Evolutionary conservation across 2,888 invertebrate genomes (phyloP), one percentile per base, ranked within the genome.

Genomic region (Rambutsinella grinnellia): DNA sequence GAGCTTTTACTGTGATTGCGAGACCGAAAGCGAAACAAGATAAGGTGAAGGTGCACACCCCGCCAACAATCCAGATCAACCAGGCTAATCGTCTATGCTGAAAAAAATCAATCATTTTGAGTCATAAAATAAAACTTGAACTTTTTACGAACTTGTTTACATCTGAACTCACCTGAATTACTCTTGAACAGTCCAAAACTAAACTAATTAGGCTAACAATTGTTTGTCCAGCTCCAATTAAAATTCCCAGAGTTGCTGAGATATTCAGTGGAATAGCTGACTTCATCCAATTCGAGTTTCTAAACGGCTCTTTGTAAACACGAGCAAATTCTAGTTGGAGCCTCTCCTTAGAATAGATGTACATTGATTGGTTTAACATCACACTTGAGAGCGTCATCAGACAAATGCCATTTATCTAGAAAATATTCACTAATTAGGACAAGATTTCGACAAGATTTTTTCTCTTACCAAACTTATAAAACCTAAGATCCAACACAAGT

Each of bases 241-340:
- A 26, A 28, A 77, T 77, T 3, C 71, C 72, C 13, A 67, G 46
- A 17, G 49, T 26, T 5, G 71, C 6, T 19, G 71, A 15, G 6
- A 77, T 54, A 17, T 72, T 54, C 49, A 60, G 26, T 13, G 77
- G 67, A 57, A 77, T 46, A 3, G 77, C 71, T 15, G 77, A 77
- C 46, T 77, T 72, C 71, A 67, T 72, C 77, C 77, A 77, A 36
- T 77, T 77, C 2, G 54, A 47, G n/a, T 77, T 71, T 62, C 66
- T 66, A 28, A 77, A 77, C 10, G 77, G 77, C 13, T 61, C 53
- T 21, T 21, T 8, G 46, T 72, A 56, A 3, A 72, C 65, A 17
- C 60, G 58, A 2, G 28, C 24, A 44, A 61, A 60, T 5, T 15
- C 54, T 15, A 60, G 27, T 17, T 57, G 46, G 10, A 27, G 28